phyloP scores from a whole-genome alignment of 2,797 vertebrate species.

The Pterois miles region DNA sequence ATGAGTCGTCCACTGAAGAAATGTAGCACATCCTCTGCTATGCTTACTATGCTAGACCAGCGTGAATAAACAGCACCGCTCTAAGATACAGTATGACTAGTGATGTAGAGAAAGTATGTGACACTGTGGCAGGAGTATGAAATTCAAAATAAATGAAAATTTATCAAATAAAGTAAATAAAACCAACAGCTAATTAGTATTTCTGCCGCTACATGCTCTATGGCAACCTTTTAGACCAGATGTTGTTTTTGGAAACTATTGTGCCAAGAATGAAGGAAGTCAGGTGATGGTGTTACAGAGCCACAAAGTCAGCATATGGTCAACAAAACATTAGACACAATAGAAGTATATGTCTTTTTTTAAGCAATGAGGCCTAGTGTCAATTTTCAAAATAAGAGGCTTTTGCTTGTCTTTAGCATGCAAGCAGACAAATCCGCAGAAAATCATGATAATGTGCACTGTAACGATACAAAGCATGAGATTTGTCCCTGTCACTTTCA shows the following conservation, averaged over 20 bases:
- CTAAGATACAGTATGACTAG: neutral
- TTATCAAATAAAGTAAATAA: neutral
- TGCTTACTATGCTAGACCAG: neutral
- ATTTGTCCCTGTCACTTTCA: neutral
- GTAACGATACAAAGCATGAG: too few species aligned
- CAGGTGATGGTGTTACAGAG: neutral
- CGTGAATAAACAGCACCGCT: slow-evolving; percentile 8
- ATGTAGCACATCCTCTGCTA: slow-evolving; percentile 9
- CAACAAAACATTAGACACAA: neutral
- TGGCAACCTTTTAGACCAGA: neutral
- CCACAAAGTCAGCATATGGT: neutral
- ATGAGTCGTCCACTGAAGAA: slow-evolving; percentile 9
- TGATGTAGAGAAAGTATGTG: neutral
- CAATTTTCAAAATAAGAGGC: neutral
- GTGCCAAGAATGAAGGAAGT: neutral
- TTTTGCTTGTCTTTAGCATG: neutral
- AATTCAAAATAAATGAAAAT: neutral
- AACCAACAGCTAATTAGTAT: neutral
- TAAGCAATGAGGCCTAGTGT: neutral
- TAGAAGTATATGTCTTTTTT: neutral
- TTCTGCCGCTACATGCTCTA: neutral
- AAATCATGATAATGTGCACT: neutral
- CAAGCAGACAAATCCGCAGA: neutral
- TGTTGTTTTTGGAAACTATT: neutral
- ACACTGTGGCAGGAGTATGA: neutral